phyloP scores from a whole-genome alignment of 2,888 invertebrate species.

The Oasisia sp. region DNA sequence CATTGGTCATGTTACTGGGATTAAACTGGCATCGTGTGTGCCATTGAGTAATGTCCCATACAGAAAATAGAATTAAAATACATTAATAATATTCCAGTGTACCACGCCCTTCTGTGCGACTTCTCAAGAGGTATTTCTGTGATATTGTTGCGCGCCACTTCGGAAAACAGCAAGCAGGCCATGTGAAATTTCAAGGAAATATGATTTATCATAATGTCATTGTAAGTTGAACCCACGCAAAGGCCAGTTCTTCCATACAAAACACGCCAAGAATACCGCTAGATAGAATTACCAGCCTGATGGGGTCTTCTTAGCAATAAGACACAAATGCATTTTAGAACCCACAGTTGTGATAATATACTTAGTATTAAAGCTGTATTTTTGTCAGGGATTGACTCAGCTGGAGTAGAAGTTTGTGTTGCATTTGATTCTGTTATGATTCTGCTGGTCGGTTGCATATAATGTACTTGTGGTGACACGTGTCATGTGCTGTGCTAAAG shows the following conservation, averaged over 20 bases:
- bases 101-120: background rate
- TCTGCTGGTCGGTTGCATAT: background rate
- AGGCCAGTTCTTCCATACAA: background rate
- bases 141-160: background rate
- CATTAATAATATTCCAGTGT: background rate
- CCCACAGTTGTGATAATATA: constrained; percentile 5
- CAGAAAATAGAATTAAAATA: too few species aligned
- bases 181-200: background rate
- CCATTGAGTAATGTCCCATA: background rate
- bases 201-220: constrained; percentile 17
- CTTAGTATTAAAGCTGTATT: constrained; percentile 5
- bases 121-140: background rate
- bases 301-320: background rate
- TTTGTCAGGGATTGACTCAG: background rate
- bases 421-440: background rate
- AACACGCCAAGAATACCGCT: background rate
- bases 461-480: background rate
- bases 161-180: background rate
- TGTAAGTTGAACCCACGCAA: constrained; percentile 17
- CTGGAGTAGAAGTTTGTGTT: background rate
- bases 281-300: background rate
- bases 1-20: background rate
- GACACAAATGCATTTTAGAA: constrained; percentile 5
- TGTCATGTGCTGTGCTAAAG: background rate
- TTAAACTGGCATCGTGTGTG: background rate